Conservation (phyloP, 2,888 invertebrate species). For the Phalera bucephala region DNA sequence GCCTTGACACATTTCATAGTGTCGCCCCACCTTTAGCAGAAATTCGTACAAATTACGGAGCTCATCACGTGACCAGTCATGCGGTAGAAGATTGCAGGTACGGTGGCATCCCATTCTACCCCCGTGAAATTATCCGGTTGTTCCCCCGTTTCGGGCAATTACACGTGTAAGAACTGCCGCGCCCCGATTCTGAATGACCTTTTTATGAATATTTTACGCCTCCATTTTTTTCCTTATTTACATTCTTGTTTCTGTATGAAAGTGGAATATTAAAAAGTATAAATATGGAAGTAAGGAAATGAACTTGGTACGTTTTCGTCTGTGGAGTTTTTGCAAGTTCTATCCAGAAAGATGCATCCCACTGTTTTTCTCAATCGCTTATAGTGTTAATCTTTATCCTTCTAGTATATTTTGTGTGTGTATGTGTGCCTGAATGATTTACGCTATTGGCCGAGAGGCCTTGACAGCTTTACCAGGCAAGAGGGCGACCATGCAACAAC, state of each 20-base stretch:
- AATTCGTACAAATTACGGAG: conserved; percentile 47
- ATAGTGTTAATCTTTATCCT: too few species aligned
- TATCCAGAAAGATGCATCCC: too few species aligned
- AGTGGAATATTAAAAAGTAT: not conserved
- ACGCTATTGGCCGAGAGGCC: too few species aligned
- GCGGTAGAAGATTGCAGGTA: conserved; percentile 43
- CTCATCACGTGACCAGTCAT: conserved; percentile 45
- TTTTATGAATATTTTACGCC: conserved; percentile 5
- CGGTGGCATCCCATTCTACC: conserved; percentile 21
- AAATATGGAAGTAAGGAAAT: too few species aligned
- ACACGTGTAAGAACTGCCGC: conserved; percentile 15
- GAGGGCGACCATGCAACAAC: too few species aligned
- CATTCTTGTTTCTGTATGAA: conserved; percentile 1
- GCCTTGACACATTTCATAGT: not conserved
- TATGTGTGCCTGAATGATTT: too few species aligned
- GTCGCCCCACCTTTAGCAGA: conserved; percentile 4
- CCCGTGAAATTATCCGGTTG: conserved; percentile 25
- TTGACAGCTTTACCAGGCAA: too few species aligned
- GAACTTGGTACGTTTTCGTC: not conserved
- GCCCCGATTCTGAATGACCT: conserved; percentile 15
- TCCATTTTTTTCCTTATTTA: conserved; percentile 4
- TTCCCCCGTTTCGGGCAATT: conserved; percentile 21
- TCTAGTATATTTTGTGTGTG: too few species aligned
- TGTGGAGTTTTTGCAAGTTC: too few species aligned
- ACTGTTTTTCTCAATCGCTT: too few species aligned